Percentiles rank a stretch among this genome's conserved stretches.
Conservation (phyloP, 1,140 invertebrate species). For the Laupala kohalensis region DNA sequence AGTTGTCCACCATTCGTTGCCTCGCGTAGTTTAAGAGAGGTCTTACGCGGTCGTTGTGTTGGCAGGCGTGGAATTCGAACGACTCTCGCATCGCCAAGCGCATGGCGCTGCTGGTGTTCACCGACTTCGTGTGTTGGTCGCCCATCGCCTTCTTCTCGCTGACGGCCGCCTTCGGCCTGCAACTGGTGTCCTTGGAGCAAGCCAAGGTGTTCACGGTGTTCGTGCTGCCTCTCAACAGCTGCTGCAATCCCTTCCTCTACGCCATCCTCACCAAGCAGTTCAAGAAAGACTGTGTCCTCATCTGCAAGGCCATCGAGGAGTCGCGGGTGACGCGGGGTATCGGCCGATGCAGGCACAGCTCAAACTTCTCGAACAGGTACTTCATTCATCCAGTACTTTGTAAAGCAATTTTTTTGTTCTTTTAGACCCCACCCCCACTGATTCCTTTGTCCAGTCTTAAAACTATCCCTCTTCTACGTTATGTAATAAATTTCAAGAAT, state of each 20-base stretch:
- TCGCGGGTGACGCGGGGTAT: constrained; percentile 77
- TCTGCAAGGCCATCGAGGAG: constrained; percentile 89
- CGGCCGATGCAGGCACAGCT: constrained; percentile 69
- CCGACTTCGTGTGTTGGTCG: constrained; percentile 95
- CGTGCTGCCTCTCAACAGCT: constrained; percentile 85
- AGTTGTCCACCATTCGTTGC: too few relatives aligned
- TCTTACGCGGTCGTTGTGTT: neutral
- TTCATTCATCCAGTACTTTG: too few relatives aligned
- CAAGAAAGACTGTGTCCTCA: constrained; percentile 91
- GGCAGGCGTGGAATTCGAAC: constrained; percentile 90
- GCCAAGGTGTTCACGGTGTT: constrained; percentile 96
- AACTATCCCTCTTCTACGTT: too few relatives aligned
- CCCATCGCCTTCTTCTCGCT: constrained; percentile 94
- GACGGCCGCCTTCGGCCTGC: constrained; percentile 79
- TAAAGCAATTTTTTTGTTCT: too few relatives aligned
- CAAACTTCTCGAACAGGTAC: constrained; percentile 78
- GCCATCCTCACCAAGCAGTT: constrained; percentile 95
- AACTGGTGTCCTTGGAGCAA: constrained; percentile 83
- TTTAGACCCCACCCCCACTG: too few relatives aligned
- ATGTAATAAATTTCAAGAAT: too few relatives aligned
- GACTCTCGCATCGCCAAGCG: constrained; percentile 93
- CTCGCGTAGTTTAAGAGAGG: neutral
- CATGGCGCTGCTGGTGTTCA: constrained; percentile 94
- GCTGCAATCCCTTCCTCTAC: constrained; percentile 93
- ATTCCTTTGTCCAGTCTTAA: too few relatives aligned